Conservation (phyloP, 2,797 vertebrate genomes). For the Perodicticus potto region DNA sequence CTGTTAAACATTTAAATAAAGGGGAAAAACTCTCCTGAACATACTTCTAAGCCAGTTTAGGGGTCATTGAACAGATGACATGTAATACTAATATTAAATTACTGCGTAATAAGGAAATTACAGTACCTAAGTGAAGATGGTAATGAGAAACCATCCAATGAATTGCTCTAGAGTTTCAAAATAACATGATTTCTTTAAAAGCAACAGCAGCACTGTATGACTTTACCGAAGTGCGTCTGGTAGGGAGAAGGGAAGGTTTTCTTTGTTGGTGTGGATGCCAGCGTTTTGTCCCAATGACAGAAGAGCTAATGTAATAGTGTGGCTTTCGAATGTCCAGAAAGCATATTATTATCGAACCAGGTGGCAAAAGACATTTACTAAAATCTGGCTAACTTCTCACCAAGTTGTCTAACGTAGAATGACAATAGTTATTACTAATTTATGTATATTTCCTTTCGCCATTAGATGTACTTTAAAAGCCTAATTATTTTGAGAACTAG, state of each 20-base stretch:
- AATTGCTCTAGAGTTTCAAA: conserved; percentile 78
- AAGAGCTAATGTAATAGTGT: not conserved
- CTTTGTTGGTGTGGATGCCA: conserved; percentile 41
- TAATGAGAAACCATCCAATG: conserved; percentile 67
- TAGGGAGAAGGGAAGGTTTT: conserved; percentile 45
- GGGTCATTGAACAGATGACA: conserved; percentile 68
- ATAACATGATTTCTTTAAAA: conserved; percentile 65
- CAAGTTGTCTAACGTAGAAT: conserved; percentile 80
- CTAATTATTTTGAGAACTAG: conserved; percentile 85
- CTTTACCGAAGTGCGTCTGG: conserved; percentile 65
- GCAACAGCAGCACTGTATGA: conserved; percentile 56
- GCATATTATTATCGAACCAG: conserved; percentile 68
- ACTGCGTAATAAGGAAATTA: conserved; percentile 69
- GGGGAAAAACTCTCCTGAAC: conserved; percentile 10
- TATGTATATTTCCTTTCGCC: conserved; percentile 83
- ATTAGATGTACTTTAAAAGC: conserved; percentile 84
- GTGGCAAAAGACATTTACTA: conserved; percentile 67
- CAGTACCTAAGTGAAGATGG: conserved; percentile 73
- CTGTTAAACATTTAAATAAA: conserved; percentile 74
- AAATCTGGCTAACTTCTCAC: conserved; percentile 73
- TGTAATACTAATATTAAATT: conserved; percentile 80
- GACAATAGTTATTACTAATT: conserved; percentile 85
- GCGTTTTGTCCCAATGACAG: not conserved
- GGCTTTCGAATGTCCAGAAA: conserved; percentile 53
- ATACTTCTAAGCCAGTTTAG: conserved; percentile 73